Evolutionary conservation across 2,797 vertebrate genomes (phyloP).

Genomic region (Hemitrygon akajei): DNA sequence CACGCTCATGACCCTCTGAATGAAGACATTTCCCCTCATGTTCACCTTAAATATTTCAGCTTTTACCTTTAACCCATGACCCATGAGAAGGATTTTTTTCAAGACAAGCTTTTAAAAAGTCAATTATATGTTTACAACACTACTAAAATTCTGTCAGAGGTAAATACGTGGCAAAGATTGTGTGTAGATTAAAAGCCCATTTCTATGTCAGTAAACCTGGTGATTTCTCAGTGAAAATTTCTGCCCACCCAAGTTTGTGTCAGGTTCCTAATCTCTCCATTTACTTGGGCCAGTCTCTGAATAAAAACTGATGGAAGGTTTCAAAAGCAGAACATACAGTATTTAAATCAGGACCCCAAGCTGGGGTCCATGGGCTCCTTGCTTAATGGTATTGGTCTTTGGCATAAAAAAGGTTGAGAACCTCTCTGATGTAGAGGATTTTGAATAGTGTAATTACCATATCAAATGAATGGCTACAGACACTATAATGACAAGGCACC

Average conservation of each 20-base stretch:
- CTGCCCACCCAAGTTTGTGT: background rate
- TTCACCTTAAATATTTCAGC: no score
- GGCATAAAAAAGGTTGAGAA: no score
- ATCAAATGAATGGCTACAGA: conserved; percentile 25
- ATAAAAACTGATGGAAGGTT: background rate
- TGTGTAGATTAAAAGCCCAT: background rate
- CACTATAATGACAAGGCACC: conserved; percentile 2
- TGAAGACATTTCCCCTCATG: no score
- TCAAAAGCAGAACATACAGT: background rate
- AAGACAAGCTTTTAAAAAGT: background rate
- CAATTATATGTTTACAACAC: background rate
- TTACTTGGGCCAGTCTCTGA: background rate
- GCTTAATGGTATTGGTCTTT: no score
- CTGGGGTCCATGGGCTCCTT: no score
- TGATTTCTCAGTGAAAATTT: background rate
- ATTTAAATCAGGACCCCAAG: no score
- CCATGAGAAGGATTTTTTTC: background rate
- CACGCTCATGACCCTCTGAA: no score
- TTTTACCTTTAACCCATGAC: no score
- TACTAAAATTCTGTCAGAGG: background rate
- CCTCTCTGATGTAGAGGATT: background rate
- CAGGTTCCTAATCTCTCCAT: background rate
- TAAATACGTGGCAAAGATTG: background rate
- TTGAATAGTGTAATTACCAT: background rate
- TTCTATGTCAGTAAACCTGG: background rate